phyloP scores from a whole-genome alignment of 2,888 invertebrate species.

The Leptopilina syphax region DNA sequence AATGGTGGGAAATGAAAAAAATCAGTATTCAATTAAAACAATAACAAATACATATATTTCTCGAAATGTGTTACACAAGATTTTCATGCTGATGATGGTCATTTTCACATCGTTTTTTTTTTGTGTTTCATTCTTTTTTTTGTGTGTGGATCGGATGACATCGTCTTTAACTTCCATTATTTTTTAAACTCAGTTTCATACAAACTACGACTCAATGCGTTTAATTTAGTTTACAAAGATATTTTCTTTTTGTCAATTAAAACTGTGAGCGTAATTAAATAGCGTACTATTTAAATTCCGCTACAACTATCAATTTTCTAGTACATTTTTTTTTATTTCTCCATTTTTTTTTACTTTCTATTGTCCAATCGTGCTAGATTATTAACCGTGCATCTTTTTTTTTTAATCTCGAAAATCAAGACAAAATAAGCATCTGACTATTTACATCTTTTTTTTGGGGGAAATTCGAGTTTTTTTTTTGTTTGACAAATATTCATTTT shows the following conservation, averaged over 20 bases:
- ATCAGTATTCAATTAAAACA: conserved; percentile 74
- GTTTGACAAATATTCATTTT: not conserved
- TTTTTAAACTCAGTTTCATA: conserved; percentile 1
- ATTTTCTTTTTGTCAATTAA: not conserved
- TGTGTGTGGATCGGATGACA: conserved; percentile 57
- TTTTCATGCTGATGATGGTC: conserved; percentile 70
- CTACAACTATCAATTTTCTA: conserved; percentile 57
- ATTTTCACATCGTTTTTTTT: conserved; percentile 61
- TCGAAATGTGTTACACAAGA: conserved; percentile 76
- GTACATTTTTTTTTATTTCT: conserved; percentile 42
- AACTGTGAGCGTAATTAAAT: conserved; percentile 55
- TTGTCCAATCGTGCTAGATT: conserved; percentile 49
- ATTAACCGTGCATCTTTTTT: conserved; percentile 37
- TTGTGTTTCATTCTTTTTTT: conserved; percentile 50
- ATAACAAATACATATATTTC: conserved; percentile 77
- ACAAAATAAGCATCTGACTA: conserved; percentile 25
- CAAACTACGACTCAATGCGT: conserved; percentile 27
- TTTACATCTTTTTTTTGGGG: conserved; percentile 17
- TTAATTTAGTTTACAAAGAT: conserved; percentile 33
- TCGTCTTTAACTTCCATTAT: conserved; percentile 20
- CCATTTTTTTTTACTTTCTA: conserved; percentile 44
- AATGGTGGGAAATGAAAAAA: conserved; percentile 42
- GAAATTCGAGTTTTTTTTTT: conserved; percentile 3
- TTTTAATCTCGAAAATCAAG: conserved; percentile 23
- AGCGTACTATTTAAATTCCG: conserved; percentile 51